Base-by-base conservation (phyloP, 1,140 invertebrate genomes). In the Halesus radiatus region DNA sequence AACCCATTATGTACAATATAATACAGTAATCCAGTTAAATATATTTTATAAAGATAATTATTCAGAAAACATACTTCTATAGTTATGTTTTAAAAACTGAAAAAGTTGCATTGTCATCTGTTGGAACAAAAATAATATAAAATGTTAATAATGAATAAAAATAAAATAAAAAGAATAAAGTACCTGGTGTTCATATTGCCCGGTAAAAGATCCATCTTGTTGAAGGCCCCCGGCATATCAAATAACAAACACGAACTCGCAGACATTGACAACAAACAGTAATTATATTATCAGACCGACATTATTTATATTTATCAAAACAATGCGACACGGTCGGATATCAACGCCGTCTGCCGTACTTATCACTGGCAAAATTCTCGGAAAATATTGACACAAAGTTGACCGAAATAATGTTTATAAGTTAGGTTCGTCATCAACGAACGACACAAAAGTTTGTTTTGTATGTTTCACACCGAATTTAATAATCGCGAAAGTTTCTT, bases 141-240 rank as follows among this genome's bases (percentile, higher is more conserved):
- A 45, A 45, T 13, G 8, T 8, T 10, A 1, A 45, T 29, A 29
- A 29, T 29, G 2, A 29, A 29, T 29, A 29, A 29, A 29, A 29
- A 29, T 10, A 62, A 29, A n/a, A n/a, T n/a, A n/a, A n/a, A n/a
- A 32, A 32, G 8, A 62, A 29, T n/a, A 62, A 62, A 62, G 23
- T 22, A 18, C 18, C 77, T 79, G 26, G 66, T 54, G 18, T 53
- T 79, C 16, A 70, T 29, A 23, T 54, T 64, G 37, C 26, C 54
- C 13, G 68, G 78, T 53, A 79, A 66, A 23, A 73, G 78, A 23
- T 79, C 78, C 78, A 79, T 79, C 58, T 56, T 79, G 23, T 75
- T 75, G 78, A 74, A 79, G 78, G 78, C 78, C 23, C 78, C 78
- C 50, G 78, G 78, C 78, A 79, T 79, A 23, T 64, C 68, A 50